A percentile compares a stretch with the other conserved stretches of the same genome.
These are phyloP conservation scores for Semnornis frantzii DNA, from an alignment of 2,113 vertebrate genomes.

Conservation along the genomic window DNA sequence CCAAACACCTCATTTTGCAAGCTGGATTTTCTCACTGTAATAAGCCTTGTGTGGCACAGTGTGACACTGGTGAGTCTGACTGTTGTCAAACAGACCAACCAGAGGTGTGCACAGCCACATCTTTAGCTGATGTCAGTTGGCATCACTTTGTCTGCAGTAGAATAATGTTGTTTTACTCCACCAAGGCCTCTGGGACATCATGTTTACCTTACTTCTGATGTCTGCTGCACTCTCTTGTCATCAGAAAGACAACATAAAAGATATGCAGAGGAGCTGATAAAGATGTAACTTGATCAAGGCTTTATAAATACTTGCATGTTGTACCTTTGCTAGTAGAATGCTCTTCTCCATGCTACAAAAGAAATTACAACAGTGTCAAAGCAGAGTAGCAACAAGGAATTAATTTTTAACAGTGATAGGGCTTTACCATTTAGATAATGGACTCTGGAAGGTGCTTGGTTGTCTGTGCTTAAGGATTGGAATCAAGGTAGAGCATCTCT, in stretches of 20 bases:
- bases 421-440: not conserved
- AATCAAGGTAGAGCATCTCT: not conserved
- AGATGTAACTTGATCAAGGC: not conserved
- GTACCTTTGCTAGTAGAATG: not conserved
- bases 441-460: not conserved
- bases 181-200: not conserved
- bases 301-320: conserved; percentile 1
- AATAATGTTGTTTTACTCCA: conserved; percentile 4
- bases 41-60: not conserved
- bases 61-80: not conserved
- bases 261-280: not conserved
- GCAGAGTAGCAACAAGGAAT: not conserved
- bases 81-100: not conserved
- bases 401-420: not conserved
- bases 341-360: not conserved
- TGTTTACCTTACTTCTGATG: conserved; percentile 1
- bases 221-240: not conserved
- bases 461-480: not conserved
- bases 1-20: not conserved
- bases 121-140: not conserved
- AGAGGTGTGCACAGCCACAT: not conserved
- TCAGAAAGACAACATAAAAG: not conserved
- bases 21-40: not conserved
- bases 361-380: not conserved
- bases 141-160: not conserved